Base-by-base conservation (phyloP, 1,140 invertebrate genomes). In the Anthonomus grandis region DNA sequence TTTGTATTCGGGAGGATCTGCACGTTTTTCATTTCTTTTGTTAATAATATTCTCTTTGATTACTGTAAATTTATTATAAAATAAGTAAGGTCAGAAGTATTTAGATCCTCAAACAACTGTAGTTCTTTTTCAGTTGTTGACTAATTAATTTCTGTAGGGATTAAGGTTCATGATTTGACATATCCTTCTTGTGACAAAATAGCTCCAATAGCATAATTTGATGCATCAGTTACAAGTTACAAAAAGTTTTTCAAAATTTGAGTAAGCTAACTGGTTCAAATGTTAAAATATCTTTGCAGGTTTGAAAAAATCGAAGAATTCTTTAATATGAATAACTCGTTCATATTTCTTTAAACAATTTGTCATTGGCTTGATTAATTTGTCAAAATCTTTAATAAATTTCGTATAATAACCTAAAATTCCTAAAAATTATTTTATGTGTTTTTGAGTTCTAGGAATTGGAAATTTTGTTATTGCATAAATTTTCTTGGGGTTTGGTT, bases 161-260 rank as follows among this genome's bases (percentile, higher is more conserved):
- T n/a, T n/a, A n/a, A n/a, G n/a, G n/a, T n/a, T n/a, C n/a, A n/a
- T n/a, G n/a, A n/a, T n/a, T n/a, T n/a, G n/a, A n/a, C n/a, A 31
- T 24, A 42, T 12, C 66, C 63, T 18, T 67, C 48, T 3, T 58
- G 56, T 13, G 48, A 52, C 18, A 58, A 36, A 4, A 58, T 31
- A 9, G 48, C 37, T 10, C 38, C 56, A n/a, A 60, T 39, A 3
- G 59, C 61, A 18, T 52, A 12, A 25, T 54, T 54, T 9, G 6
- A 21, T 8, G 62, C 62, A 13, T 34, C 31, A 10, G 31, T 34
- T 10, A 12, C 2, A 34, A 34, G 13, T 34, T 10, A 12, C 2
- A 34, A 34, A 34, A 12, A 13, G 31, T 34, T 34, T 34, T 13
- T 10, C 2, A 34, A 34, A n/a, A n/a, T n/a, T n/a, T n/a, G n/a